phyloP scores from a whole-genome alignment of 1,140 invertebrate genomes.

The Macrostomum lignano region DNA sequence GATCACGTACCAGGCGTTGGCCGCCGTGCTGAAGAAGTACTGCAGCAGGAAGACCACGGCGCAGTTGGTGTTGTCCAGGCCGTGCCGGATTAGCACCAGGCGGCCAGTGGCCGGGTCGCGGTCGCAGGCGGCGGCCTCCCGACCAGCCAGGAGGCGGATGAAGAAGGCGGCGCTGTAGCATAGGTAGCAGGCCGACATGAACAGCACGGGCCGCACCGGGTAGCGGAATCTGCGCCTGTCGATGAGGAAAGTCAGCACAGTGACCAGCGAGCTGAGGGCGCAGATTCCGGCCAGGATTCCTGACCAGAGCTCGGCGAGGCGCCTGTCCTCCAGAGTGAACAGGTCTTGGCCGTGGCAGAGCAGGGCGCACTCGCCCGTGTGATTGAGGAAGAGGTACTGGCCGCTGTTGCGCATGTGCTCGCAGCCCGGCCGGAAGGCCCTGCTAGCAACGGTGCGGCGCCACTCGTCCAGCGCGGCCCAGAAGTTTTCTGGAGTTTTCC shows the following conservation, averaged over 20 bases:
- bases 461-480: too few relatives aligned
- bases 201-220: constrained; percentile 85
- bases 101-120: constrained; percentile 34
- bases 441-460: too few relatives aligned
- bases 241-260: constrained; percentile 28
- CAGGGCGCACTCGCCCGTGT: constrained; percentile 44
- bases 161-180: constrained; percentile 73
- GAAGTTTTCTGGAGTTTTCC: too few relatives aligned
- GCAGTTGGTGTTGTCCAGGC: constrained; percentile 47
- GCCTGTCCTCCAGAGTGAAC: constrained; percentile 44
- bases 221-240: constrained; percentile 58
- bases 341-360: constrained; percentile 44
- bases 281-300: constrained; percentile 23
- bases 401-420: constrained; percentile 16
- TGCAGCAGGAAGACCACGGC: constrained; percentile 55
- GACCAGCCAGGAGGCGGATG: constrained; percentile 40
- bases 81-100: constrained; percentile 39
- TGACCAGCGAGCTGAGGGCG: constrained; percentile 22
- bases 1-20: constrained; percentile 56
- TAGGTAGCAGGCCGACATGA: constrained; percentile 77
- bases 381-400: constrained; percentile 40
- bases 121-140: constrained; percentile 33
- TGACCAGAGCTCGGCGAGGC: constrained; percentile 30
- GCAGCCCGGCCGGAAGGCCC: too few relatives aligned
- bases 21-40: constrained; percentile 61